phyloP scores from a whole-genome alignment of 2,113 vertebrate genomes.

The Apus apus region DNA sequence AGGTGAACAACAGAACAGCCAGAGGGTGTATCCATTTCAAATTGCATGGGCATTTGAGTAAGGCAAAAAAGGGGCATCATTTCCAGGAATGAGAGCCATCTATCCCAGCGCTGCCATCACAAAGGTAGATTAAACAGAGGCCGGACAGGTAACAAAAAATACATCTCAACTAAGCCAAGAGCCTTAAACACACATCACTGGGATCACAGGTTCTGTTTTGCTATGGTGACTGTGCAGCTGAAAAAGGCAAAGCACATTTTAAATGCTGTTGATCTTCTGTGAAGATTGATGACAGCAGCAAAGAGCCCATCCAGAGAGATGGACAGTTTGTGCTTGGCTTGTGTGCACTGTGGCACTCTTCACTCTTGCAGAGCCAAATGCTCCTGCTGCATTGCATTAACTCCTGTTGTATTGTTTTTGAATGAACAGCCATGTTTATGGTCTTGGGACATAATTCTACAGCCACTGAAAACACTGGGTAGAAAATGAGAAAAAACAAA shows the following conservation, averaged over 20 bases:
- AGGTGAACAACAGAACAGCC: not conserved
- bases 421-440: not conserved
- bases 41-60: not conserved
- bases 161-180: not conserved
- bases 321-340: not conserved
- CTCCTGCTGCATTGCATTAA: not conserved
- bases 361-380: rapidly evolving
- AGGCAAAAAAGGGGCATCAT: not conserved
- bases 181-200: not conserved
- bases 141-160: not conserved
- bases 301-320: not conserved
- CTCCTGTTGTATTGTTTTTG: rapidly evolving
- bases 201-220: not conserved
- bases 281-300: rapidly evolving
- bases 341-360: not conserved
- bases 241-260: not conserved
- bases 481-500: rapidly evolving
- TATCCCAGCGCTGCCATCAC: not conserved
- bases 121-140: not conserved
- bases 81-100: not conserved
- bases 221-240: not conserved
- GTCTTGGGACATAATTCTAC: not conserved
- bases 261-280: not conserved
- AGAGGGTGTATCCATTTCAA: not conserved
- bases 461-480: not conserved